These are phyloP conservation scores for Plotosus lineatus DNA, from an alignment of 2,113 vertebrate species.

Conservation along the genomic window DNA sequence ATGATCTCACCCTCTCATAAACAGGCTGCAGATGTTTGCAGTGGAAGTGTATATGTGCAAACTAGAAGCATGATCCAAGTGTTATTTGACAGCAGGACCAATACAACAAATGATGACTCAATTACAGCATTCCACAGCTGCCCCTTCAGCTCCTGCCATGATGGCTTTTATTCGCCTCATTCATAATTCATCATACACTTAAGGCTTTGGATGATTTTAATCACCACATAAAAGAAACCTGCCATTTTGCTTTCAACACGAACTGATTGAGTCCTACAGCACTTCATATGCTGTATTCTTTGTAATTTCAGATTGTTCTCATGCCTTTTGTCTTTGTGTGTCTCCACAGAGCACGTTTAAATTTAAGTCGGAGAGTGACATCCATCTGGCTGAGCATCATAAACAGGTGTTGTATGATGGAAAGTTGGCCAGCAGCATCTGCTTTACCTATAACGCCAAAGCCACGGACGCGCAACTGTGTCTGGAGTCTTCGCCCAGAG, in stretches of 20 bases:
- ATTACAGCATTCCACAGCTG: conserved; percentile 14
- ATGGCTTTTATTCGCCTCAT: conserved; percentile 25
- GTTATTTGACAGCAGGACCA: conserved; percentile 31
- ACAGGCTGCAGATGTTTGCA: conserved; percentile 6
- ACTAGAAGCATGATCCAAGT: neutral
- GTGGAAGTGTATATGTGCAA: neutral
- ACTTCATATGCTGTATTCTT: neutral
- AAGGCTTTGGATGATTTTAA: conserved; percentile 37
- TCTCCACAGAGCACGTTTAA: conserved; percentile 93
- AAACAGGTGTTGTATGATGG: conserved; percentile 97
- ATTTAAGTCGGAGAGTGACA: conserved; percentile 98
- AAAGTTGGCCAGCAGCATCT: conserved; percentile 95
- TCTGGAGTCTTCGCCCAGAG: conserved; percentile 96
- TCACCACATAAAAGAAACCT: conserved; percentile 39
- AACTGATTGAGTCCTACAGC: neutral
- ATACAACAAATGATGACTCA: conserved; percentile 37
- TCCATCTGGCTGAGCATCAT: conserved; percentile 97
- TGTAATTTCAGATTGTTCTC: neutral
- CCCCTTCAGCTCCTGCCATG: conserved; percentile 32
- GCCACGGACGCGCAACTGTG: conserved; percentile 97
- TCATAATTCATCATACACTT: conserved; percentile 38
- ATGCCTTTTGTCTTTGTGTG: conserved; percentile 4
- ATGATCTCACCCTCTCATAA: neutral
- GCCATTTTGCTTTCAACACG: conserved; percentile 12
- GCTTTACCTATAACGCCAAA: conserved; percentile 98